Evolutionary conservation across 2,888 invertebrate species (phyloP).

Genomic region (Drosophila buzzatii): DNA sequence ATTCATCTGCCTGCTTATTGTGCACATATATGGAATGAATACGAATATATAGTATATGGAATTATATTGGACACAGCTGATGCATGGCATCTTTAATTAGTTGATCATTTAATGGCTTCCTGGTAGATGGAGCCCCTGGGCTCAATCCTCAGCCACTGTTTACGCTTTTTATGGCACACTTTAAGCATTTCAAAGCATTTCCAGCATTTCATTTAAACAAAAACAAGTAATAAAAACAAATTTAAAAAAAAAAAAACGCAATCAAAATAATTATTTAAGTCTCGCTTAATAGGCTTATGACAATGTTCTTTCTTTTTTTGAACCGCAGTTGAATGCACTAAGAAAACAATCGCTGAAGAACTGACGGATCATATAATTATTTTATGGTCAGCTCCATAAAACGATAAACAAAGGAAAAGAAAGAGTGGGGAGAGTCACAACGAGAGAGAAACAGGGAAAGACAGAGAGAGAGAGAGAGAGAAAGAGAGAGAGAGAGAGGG

Average conservation of each 20-base stretch:
- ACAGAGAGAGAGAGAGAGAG: neutral
- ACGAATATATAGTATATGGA: conserved; percentile 2
- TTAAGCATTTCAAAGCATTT: conserved; percentile 43
- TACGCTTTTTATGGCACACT: conserved; percentile 66
- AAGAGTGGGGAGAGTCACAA: neutral
- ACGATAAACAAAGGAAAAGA: conserved; percentile 46
- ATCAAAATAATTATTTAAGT: conserved; percentile 52
- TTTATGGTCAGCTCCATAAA: conserved; percentile 66
- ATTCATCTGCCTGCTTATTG: conserved; percentile 23
- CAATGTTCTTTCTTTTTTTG: conserved; percentile 54
- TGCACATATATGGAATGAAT: neutral
- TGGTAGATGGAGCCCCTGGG: conserved; percentile 46
- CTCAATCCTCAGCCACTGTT: conserved; percentile 57
- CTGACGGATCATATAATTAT: conserved; percentile 58
- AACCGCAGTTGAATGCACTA: conserved; percentile 74
- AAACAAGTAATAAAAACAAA: conserved; percentile 19
- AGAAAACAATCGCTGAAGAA: conserved; percentile 41
- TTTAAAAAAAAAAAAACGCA: conserved; percentile 10
- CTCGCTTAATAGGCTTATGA: conserved; percentile 77
- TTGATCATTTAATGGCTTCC: conserved; percentile 76
- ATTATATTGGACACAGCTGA: conserved; percentile 29
- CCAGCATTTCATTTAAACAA: conserved; percentile 44
- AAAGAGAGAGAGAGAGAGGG: neutral
- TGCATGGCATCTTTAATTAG: conserved; percentile 61
- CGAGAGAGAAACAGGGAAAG: neutral